These are phyloP conservation scores for Aphelinus atriplicis DNA, from an alignment of 1,140 invertebrate species.

Conservation along the genomic window DNA sequence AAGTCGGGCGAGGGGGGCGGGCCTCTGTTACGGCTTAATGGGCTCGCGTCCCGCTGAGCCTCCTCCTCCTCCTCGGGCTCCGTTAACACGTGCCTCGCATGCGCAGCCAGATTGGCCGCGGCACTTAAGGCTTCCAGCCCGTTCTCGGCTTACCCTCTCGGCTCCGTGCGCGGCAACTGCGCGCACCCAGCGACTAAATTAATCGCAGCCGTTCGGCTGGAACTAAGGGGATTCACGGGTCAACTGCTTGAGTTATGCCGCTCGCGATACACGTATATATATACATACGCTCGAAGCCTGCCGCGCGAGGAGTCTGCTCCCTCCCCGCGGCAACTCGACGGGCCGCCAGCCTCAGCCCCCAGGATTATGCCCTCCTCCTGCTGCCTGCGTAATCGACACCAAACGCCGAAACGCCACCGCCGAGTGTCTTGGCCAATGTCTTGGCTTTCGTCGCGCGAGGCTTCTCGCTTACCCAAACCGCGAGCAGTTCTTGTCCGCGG, in stretches of 20 bases:
- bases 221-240: constrained; percentile 53
- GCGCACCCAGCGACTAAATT: constrained; percentile 46
- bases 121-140: constrained; percentile 44
- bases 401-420: no score
- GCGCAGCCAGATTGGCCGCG: constrained; percentile 44
- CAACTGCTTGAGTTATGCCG: constrained; percentile 47
- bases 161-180: no score
- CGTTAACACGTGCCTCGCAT: constrained; percentile 47
- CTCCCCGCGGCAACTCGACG: no score
- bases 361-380: neutral
- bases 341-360: no score
- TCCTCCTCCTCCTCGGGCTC: constrained; percentile 18
- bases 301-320: neutral
- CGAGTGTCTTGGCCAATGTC: no score
- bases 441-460: no score
- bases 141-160: constrained; percentile 10
- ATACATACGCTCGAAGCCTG: neutral
- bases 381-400: constrained; percentile 1
- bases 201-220: constrained; percentile 49
- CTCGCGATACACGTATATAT: neutral
- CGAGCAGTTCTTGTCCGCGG: no score
- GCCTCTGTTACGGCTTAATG: neutral
- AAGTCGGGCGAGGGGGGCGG: no score
- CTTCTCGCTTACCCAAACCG: no score
- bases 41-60: neutral